A percentile compares a stretch with the other conserved stretches of the same genome.
These are phyloP conservation scores for Enoplosus armatus DNA, from an alignment of 2,797 vertebrate species.

Conservation along the genomic window DNA sequence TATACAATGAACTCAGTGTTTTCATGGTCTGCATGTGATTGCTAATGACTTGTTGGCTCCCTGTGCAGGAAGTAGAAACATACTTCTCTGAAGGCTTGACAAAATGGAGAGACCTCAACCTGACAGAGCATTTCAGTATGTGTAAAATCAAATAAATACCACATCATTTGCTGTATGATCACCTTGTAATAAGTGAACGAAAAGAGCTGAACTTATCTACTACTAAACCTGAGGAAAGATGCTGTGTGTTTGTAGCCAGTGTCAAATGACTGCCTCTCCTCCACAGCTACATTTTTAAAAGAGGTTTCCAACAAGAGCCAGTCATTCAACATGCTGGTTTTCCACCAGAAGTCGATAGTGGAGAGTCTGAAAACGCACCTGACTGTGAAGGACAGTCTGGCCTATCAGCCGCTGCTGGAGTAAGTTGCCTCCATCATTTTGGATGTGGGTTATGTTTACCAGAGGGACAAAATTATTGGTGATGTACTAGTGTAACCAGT, in stretches of 20 bases:
- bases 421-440: slow-evolving; percentile 79
- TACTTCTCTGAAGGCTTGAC: slow-evolving; percentile 94
- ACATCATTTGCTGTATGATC: neutral
- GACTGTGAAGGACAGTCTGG: slow-evolving; percentile 89
- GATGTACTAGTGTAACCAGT: no score
- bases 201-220: no score
- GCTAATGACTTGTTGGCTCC: neutral
- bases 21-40: neutral
- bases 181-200: neutral
- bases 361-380: slow-evolving; percentile 93
- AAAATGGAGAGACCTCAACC: slow-evolving; percentile 98
- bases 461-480: neutral
- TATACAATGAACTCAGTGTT: neutral
- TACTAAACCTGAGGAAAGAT: neutral
- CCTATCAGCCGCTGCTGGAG: slow-evolving; percentile 94
- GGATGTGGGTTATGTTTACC: neutral
- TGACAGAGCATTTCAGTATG: slow-evolving; percentile 95
- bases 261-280: neutral
- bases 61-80: slow-evolving; percentile 93
- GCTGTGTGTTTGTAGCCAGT: neutral
- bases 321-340: slow-evolving; percentile 96
- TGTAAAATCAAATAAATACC: slow-evolving; percentile 14
- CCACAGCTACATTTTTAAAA: slow-evolving; percentile 89
- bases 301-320: slow-evolving; percentile 93
- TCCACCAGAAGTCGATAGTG: slow-evolving; percentile 93